phyloP scores from a whole-genome alignment of 2,113 vertebrate species.

The Capricornis sumatraensis region DNA sequence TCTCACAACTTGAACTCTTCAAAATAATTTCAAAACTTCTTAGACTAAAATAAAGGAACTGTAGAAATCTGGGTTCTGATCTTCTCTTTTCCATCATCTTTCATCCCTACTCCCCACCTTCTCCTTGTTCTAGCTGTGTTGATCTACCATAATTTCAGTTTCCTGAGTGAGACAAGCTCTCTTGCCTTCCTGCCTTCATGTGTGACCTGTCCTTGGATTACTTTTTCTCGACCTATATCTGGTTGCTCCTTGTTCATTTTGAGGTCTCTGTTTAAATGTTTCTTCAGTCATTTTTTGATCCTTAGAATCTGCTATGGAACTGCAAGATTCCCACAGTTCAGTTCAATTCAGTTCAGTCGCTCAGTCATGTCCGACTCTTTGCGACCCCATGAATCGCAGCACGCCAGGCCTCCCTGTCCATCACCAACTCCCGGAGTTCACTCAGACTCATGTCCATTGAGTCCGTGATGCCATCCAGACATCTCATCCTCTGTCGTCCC shows the following conservation, averaged over 20 bases:
- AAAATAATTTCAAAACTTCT: not conserved
- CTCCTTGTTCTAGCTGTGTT: not conserved
- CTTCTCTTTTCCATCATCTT: not conserved
- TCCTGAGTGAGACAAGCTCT: not conserved
- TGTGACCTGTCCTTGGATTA: not conserved
- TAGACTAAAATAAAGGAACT: not conserved
- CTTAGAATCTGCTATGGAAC: not conserved
- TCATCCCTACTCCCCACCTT: not conserved
- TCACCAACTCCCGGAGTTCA: too few relatives aligned
- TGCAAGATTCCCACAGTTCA: not conserved
- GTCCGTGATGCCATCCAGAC: too few relatives aligned
- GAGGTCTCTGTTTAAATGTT: not conserved
- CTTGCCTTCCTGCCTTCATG: not conserved
- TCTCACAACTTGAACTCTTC: not conserved
- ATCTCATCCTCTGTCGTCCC: too few relatives aligned
- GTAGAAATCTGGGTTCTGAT: not conserved
- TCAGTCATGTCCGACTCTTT: too few relatives aligned
- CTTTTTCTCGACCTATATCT: not conserved
- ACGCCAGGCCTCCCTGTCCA: too few relatives aligned
- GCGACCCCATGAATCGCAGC: too few relatives aligned
- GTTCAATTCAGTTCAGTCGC: too few relatives aligned
- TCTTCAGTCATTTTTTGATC: not conserved
- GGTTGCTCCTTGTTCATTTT: not conserved
- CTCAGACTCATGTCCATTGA: too few relatives aligned
- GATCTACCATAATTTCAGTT: not conserved